Evolutionary conservation across 2,888 invertebrate genomes (phyloP), one percentile per base, ranked within the genome.

Genomic region (Ernsta delagoae): DNA sequence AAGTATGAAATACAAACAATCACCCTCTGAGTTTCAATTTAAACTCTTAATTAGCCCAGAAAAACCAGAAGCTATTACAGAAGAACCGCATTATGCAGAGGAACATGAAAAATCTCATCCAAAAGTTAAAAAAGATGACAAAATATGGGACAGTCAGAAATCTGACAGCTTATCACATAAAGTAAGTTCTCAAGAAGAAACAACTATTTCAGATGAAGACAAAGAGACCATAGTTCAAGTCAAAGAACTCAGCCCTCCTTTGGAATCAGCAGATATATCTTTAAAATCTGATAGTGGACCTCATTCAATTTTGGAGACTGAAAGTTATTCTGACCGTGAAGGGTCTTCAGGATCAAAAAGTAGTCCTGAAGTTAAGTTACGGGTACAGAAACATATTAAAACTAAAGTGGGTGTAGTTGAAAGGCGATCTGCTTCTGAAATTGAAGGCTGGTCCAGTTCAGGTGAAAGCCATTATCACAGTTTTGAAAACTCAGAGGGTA

Each of bases 391-490:
- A 74, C 92, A 93, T 73, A 83, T 94, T 0, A 89, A 92, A 78
- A 90, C 94, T 24, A 90, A 92, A 72, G 82, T 94, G 48, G 90
- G 90, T 12, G 79, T 94, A 53, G 89, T 87, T 2, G 97, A 96
- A 74, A 94, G 97, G 62, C 95, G 96, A 79, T 97, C 97, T 0
- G 96, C 96, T 48, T 95, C 96, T 34, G 97, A 97, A 78, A 94
- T 96, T 34, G 98, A 98, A 84, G 94, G 95, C 3, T 96, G 96
- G 87, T 97, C 97, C 0, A 98, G 98, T 88, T 98, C 97, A 11
- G 97, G 98, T 12, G 97, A 97, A 79, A 98, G 98, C 81, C 97
- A 97, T 77, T 98, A 98, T 82, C 97, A 97, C 73, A 98, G 98
- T 72, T 97, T 97, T 82, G 98, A 97, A 81, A 96, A 96, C 79